These are phyloP conservation scores for Acanthurus lineatus DNA, from an alignment of 2,797 vertebrate species.

Conservation along the genomic window DNA sequence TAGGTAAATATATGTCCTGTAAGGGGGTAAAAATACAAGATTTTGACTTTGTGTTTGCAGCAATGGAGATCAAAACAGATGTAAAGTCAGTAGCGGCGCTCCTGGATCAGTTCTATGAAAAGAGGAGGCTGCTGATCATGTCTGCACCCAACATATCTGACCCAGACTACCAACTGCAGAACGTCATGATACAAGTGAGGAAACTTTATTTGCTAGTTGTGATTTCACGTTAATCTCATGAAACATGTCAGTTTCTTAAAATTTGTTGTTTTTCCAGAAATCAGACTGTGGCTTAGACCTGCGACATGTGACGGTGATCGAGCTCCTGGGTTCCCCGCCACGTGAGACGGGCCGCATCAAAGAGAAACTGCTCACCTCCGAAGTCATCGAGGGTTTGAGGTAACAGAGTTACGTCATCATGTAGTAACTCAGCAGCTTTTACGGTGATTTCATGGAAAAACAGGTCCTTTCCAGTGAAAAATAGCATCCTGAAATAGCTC, in stretches of 20 bases:
- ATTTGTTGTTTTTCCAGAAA: constrained; percentile 80
- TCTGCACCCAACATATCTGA: constrained; percentile 91
- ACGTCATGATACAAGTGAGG: constrained; percentile 92
- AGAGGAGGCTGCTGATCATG: constrained; percentile 91
- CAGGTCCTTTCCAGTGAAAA: constrained; percentile 1
- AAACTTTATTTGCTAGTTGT: not conserved
- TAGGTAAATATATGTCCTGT: not conserved
- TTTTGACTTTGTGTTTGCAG: constrained; percentile 75
- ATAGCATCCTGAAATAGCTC: constrained; percentile 12
- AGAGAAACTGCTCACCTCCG: constrained; percentile 84
- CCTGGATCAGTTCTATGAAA: constrained; percentile 95
- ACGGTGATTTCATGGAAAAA: no score
- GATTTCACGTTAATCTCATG: not conserved
- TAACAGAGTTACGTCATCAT: constrained; percentile 62
- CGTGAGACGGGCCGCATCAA: constrained; percentile 91
- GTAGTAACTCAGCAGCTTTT: constrained; percentile 1
- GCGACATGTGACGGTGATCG: constrained; percentile 90
- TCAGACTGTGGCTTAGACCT: constrained; percentile 92
- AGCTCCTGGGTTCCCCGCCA: constrained; percentile 92
- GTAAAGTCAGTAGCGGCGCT: constrained; percentile 89
- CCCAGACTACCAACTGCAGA: constrained; percentile 93
- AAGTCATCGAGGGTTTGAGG: constrained; percentile 94
- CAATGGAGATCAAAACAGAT: constrained; percentile 91
- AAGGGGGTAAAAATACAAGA: not conserved
- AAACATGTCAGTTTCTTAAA: not conserved